Evolutionary conservation across 2,797 vertebrate genomes (phyloP).

Genomic region (Dicrostonyx torquatus): DNA sequence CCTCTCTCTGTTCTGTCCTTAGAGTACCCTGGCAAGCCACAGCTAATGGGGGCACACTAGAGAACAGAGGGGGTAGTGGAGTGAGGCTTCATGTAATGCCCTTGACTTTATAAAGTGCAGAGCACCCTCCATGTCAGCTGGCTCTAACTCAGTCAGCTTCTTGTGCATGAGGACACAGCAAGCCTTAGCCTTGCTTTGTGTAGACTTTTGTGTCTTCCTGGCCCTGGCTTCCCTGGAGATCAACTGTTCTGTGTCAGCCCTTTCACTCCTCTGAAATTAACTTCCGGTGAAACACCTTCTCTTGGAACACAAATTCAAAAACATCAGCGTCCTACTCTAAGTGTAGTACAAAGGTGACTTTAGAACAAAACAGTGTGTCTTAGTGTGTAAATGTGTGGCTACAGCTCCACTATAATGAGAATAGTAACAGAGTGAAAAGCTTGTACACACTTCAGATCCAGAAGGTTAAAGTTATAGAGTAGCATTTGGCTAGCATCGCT

Average conservation of each 20-base stretch:
- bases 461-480: constrained; percentile 15
- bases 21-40: background rate
- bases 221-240: background rate
- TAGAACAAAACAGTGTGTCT: background rate
- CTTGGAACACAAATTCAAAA: constrained; percentile 33
- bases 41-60: background rate
- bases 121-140: background rate
- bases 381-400: background rate
- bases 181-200: background rate
- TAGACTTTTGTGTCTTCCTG: background rate
- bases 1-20: background rate
- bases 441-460: background rate
- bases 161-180: background rate
- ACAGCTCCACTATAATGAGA: background rate
- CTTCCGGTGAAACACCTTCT: constrained; percentile 16
- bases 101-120: constrained; percentile 8
- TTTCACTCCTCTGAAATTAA: constrained; percentile 44
- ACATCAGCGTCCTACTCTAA: background rate
- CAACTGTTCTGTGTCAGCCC: background rate
- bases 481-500: background rate
- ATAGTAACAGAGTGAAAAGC: background rate
- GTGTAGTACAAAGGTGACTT: background rate
- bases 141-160: constrained; percentile 8
- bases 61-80: constrained; percentile 2
- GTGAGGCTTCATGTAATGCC: background rate